A percentile compares a stretch with the other conserved stretches of the same genome.
These are phyloP conservation scores for Portevinia maculata DNA, from an alignment of 2,888 invertebrate species.

Conservation along the genomic window DNA sequence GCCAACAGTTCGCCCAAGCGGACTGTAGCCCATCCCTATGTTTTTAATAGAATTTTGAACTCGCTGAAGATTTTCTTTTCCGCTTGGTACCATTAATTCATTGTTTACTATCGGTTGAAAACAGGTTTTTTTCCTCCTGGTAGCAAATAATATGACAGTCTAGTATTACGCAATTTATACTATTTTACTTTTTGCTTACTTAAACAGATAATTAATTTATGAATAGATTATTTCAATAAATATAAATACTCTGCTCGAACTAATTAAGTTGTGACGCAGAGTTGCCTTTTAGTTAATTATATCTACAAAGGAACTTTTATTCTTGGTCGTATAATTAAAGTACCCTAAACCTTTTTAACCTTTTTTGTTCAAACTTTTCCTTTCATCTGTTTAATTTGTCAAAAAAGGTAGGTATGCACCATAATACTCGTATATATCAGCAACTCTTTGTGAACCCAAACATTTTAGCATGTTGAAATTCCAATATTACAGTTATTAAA, in stretches of 20 bases:
- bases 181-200: neutral
- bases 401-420: neutral
- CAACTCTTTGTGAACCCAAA: neutral
- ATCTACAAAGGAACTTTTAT: neutral
- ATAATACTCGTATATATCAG: constrained; percentile 1
- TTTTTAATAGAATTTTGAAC: no score
- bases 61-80: no score
- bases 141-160: no score
- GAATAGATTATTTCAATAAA: neutral
- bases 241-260: neutral
- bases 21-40: no score
- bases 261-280: neutral
- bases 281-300: no score
- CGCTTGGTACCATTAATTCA: no score
- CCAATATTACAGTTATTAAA: constrained; percentile 36
- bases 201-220: no score
- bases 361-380: neutral
- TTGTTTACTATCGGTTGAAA: no score
- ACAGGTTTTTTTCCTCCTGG: no score
- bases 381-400: neutral
- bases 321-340: constrained; percentile 2
- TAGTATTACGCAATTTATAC: neutral
- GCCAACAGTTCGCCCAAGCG: no score
- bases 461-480: constrained; percentile 9
- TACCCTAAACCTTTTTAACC: constrained; percentile 14